A percentile compares a stretch with the other conserved stretches of the same genome.
Evolutionary conservation across 2,888 invertebrate species (phyloP).

Genomic region (Clepsis dumicolana): DNA sequence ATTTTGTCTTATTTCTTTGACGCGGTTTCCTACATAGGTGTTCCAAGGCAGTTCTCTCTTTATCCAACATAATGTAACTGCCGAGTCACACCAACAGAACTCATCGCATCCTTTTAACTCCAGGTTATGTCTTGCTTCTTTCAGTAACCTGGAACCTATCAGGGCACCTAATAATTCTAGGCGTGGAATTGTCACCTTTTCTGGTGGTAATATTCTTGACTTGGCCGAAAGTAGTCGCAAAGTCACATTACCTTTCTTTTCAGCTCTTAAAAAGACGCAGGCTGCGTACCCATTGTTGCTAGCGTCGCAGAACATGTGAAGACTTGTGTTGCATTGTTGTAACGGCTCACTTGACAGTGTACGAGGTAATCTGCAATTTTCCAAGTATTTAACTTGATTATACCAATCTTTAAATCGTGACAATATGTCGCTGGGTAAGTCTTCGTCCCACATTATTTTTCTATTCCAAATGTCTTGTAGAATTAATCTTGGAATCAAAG

Average conservation of each 20-base stretch:
- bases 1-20: constrained; percentile 11
- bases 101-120: neutral
- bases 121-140: neutral
- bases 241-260: neutral
- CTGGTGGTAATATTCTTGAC: neutral
- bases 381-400: no score
- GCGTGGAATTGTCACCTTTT: neutral
- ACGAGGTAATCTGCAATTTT: neutral
- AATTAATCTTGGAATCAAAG: neutral
- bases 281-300: neutral
- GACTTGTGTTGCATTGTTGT: no score
- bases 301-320: neutral
- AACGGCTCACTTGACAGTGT: neutral
- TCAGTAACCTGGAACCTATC: neutral
- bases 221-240: neutral
- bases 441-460: no score
- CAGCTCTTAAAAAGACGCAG: neutral
- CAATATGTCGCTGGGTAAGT: no score
- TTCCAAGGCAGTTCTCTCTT: neutral
- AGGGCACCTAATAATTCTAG: neutral
- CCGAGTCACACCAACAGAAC: constrained; percentile 22
- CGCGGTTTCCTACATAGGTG: constrained; percentile 8
- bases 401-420: no score
- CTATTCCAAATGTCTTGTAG: no score
- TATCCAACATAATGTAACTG: constrained; percentile 8